Base-by-base conservation (phyloP, 1,140 invertebrate genomes). In the Saxidomus purpurata region DNA sequence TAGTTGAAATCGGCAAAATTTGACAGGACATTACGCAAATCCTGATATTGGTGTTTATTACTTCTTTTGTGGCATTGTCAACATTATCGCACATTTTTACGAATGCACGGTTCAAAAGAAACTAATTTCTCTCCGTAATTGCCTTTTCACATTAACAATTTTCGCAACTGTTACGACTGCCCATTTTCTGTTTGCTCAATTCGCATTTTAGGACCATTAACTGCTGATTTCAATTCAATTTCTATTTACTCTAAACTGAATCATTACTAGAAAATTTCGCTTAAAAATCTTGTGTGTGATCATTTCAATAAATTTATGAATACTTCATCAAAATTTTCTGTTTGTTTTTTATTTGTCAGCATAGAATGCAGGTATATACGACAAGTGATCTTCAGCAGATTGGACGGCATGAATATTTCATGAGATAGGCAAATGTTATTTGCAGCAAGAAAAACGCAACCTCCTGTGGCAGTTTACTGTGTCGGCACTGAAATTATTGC, bases 1-100 rank as follows among this genome's bases (percentile, higher is more conserved):
- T 17, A 71, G 34, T 34, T 15, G 67, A 38, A 71, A 71, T 71
- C 8, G 67, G 67, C 67, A 71, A 38, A 38, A 71, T 40, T 40
- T 71, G 67, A 38, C 67, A 71, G 25, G 59, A 63, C 59, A 63
- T 63, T 63, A 38, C 67, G 34, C 36, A 71, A 71, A 38, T 71
- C 67, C 67, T 38, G 31, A 38, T 19, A 67, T 36, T 11, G 8
- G 34, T 40, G 36, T 71, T 71, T 71, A 71, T 71, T 38, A 71
- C 67, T 71, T 71, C 67, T 71, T 71, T 71, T 71, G 67, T 71
- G 11, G 34, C 38, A 38, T 71, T 71, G 67, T 71, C 67, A 71
- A 71, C 67, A 71, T 15, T 4, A 3, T 38, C 67, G 22, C 67
- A 40, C 31, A 71, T 71, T 17, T 28, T 71, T 40, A 38, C 34